Conservation (phyloP, 1,140 invertebrate species). For the Drosophila ambigua region DNA sequence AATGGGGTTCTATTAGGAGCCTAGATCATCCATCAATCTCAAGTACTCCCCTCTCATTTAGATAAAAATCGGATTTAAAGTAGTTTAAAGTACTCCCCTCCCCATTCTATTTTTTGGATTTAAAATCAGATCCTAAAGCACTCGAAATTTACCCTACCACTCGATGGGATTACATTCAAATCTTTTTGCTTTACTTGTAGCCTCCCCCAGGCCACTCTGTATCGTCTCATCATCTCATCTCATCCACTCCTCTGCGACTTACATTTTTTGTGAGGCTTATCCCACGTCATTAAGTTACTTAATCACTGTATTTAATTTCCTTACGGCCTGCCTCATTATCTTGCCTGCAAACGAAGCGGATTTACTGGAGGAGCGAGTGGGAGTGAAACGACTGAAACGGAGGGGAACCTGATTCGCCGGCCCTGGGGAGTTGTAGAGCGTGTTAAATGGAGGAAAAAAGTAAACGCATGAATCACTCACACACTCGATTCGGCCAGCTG, state of each 20-base stretch:
- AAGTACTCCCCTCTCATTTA: slow-evolving; percentile 9
- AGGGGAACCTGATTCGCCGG: slow-evolving; percentile 27
- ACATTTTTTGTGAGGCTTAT: slow-evolving; percentile 45
- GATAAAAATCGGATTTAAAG: too few relatives aligned
- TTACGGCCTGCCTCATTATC: slow-evolving; percentile 71
- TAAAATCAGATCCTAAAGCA: background rate
- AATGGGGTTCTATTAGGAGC: slow-evolving; percentile 16
- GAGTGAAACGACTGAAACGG: background rate
- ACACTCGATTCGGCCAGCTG: slow-evolving; percentile 56
- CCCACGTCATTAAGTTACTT: slow-evolving; percentile 81
- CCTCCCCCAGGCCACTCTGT: slow-evolving; percentile 11
- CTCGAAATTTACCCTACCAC: slow-evolving; percentile 15
- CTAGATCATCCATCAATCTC: slow-evolving; percentile 23
- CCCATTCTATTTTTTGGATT: too few relatives aligned
- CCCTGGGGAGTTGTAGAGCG: slow-evolving; percentile 70
- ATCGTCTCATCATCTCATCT: slow-evolving; percentile 10
- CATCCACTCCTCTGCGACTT: background rate
- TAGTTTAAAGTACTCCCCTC: too few relatives aligned
- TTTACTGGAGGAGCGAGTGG: slow-evolving; percentile 22
- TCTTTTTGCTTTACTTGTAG: slow-evolving; percentile 8
- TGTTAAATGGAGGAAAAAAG: slow-evolving; percentile 47
- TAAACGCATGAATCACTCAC: slow-evolving; percentile 73
- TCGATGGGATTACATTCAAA: slow-evolving; percentile 29
- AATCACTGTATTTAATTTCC: slow-evolving; percentile 81
- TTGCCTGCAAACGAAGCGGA: slow-evolving; percentile 41